phyloP scores from a whole-genome alignment of 2,888 invertebrate species.

The Trissoscelio sp. region DNA sequence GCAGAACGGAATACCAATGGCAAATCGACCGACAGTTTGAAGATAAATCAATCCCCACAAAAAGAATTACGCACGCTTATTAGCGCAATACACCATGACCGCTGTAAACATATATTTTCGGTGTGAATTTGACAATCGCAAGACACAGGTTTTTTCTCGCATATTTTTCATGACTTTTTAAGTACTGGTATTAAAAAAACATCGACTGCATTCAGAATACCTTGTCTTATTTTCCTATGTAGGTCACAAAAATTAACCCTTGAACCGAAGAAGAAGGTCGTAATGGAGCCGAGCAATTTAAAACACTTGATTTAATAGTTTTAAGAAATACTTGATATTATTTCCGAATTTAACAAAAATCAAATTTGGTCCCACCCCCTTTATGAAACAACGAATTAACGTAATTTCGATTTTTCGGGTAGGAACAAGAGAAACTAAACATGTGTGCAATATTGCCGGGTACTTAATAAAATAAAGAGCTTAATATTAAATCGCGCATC shows the following conservation, averaged over 20 bases:
- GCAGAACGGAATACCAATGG: constrained; percentile 18
- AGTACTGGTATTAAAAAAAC: constrained; percentile 65
- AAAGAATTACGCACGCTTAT: constrained; percentile 35
- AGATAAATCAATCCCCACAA: constrained; percentile 18
- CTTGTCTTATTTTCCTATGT: constrained; percentile 70
- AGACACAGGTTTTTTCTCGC: constrained; percentile 32
- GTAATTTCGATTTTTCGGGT: constrained; percentile 3
- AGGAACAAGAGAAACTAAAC: not conserved
- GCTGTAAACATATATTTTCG: constrained; percentile 10
- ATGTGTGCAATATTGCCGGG: constrained; percentile 18
- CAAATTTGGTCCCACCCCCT: not conserved
- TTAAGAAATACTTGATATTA: constrained; percentile 42
- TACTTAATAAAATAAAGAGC: constrained; percentile 34
- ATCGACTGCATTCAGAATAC: constrained; percentile 63
- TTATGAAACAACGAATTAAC: not conserved
- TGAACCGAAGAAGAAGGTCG: constrained; percentile 67
- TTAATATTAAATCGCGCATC: too few species aligned
- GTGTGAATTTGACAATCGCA: constrained; percentile 37
- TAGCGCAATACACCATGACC: constrained; percentile 8
- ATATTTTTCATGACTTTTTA: constrained; percentile 65
- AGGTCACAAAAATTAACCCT: constrained; percentile 71
- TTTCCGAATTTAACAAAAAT: constrained; percentile 31
- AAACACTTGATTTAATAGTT: constrained; percentile 66
- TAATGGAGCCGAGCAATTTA: constrained; percentile 61
- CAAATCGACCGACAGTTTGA: constrained; percentile 14